These are phyloP conservation scores for Esox masquinongy DNA, from an alignment of 2,797 vertebrate species.

Conservation along the genomic window DNA sequence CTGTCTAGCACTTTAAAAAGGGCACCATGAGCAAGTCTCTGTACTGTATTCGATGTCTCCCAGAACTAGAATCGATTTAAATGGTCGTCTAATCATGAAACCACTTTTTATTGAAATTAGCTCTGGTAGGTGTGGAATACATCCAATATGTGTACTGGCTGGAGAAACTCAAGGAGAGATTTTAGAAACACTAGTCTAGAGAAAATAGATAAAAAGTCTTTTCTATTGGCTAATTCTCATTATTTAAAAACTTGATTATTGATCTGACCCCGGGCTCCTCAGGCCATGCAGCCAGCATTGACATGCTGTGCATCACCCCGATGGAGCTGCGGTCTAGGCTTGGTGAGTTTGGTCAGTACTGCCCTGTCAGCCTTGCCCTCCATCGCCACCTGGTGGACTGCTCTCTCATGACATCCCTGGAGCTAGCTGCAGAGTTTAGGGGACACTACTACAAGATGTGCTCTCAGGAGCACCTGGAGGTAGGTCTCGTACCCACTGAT, in stretches of 20 bases:
- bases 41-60: too few relatives aligned
- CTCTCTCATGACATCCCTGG: conserved; percentile 72
- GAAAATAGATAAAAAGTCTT: neutral
- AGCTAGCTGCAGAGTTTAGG: conserved; percentile 83
- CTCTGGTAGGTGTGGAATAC: too few relatives aligned
- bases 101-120: too few relatives aligned
- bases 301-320: conserved; percentile 85
- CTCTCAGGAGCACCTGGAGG: conserved; percentile 81
- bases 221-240: neutral
- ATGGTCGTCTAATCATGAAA: too few relatives aligned
- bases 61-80: too few relatives aligned
- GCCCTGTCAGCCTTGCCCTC: conserved; percentile 88
- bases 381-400: conserved; percentile 82
- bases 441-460: conserved; percentile 89
- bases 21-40: too few relatives aligned
- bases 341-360: conserved; percentile 88
- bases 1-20: too few relatives aligned
- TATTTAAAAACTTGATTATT: too few relatives aligned
- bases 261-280: conserved; percentile 14
- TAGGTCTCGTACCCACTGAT: conserved; percentile 46
- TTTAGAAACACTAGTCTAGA: neutral
- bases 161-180: too few relatives aligned
- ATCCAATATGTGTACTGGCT: too few relatives aligned
- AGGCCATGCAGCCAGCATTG: conserved; percentile 88
- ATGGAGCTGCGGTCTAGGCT: conserved; percentile 78